Base-by-base conservation (phyloP, 2,113 vertebrate species). In the Pomatorhinus ruficollis region DNA sequence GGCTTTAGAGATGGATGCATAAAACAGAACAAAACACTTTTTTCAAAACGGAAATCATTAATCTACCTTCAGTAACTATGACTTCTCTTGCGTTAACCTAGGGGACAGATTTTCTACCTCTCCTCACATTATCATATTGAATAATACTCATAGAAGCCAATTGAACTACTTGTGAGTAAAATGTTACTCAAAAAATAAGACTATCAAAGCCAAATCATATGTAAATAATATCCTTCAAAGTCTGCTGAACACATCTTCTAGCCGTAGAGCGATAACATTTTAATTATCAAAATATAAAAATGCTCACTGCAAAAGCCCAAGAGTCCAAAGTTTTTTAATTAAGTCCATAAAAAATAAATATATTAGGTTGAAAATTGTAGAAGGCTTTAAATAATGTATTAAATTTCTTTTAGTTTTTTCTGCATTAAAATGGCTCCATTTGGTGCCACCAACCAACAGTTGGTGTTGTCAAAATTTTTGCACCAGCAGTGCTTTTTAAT, bases 181-280 rank as follows among this genome's bases (percentile, higher is more conserved):
- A 79, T 69, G 59, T 40, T 54, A 71, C 59, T 74, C 28, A 45
- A 22, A 95, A 93, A 47, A 45, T 61, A 83, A 74, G 64, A 74
- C 27, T 85, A 85, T 86, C 57, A 83, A 89, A 95, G 87, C 37
- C 61, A 91, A 95, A 87, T 87, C 50, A 35, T 87, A 91, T 77
- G 82, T 85, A 95, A 95, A 93, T 90, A 94, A 66, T 50, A 70
- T 57, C 66, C 33, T 96, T 93, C 93, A 83, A 91, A 93, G 91
- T 83, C 96, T 88, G 60, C 83, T 86, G 95, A 92, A 70, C 76
- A 66, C 1, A 0, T 90, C 82, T 85, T 90, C 54, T 42, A 66
- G 57, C 33, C 71, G 72, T 63, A 80, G 57, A 88, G 50, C 0
- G 0, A 39, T 88, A 90, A 80, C 7, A 21, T 80, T 96, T 91